phyloP scores from a whole-genome alignment of 1,140 invertebrate species.

The Hyphantria cunea region DNA sequence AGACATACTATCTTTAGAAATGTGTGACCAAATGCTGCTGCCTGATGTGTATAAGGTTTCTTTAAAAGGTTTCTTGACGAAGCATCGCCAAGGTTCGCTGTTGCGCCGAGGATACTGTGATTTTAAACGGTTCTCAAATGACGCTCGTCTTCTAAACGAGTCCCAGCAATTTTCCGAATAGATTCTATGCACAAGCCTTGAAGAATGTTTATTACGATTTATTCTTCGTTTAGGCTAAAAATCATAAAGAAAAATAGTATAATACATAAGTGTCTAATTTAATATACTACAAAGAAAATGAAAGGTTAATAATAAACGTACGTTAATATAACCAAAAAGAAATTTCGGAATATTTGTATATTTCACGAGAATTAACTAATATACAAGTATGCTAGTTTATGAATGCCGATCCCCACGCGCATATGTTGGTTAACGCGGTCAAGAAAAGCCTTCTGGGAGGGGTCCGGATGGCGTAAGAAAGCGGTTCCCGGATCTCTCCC shows the following conservation, averaged over 20 bases:
- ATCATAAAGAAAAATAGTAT: neutral
- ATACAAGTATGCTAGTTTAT: no score
- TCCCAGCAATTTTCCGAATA: constrained; percentile 42
- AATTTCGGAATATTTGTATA: no score
- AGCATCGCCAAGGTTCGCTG: constrained; percentile 49
- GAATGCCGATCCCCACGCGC: no score
- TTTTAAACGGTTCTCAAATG: constrained; percentile 31
- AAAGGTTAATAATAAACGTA: no score
- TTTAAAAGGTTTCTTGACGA: constrained; percentile 28
- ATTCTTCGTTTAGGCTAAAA: neutral
- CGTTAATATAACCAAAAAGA: no score
- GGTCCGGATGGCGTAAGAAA: no score
- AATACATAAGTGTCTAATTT: neutral
- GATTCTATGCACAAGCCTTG: constrained; percentile 28
- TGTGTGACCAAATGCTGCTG: constrained; percentile 36
- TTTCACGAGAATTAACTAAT: no score
- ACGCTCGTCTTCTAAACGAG: constrained; percentile 32
- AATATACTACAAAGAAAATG: neutral
- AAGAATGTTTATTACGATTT: neutral
- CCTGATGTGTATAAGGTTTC: constrained; percentile 16
- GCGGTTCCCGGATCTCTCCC: no score
- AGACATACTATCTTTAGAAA: constrained; percentile 21
- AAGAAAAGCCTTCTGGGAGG: no score
- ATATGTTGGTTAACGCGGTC: no score
- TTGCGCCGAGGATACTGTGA: constrained; percentile 16